Evolutionary conservation across 2,888 invertebrate genomes (phyloP).

Genomic region (Dusona sp.): DNA sequence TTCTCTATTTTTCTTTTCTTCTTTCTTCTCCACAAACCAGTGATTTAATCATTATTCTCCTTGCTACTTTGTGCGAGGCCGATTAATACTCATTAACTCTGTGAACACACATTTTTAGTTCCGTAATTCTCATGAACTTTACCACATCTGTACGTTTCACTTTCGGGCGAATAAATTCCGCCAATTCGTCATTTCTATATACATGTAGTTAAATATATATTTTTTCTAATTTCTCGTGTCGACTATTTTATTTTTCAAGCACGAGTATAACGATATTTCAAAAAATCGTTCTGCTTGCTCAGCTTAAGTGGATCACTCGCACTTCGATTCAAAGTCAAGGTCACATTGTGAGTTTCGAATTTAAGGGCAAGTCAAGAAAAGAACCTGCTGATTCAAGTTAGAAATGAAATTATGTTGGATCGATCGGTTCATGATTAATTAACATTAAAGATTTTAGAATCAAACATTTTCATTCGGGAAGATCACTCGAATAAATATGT

Average conservation of each 20-base stretch:
- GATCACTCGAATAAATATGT: too few species aligned
- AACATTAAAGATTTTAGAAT: neutral
- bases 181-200: neutral
- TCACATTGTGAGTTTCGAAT: neutral
- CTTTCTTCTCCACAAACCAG: conserved; percentile 33
- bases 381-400: neutral
- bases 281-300: neutral
- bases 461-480: neutral
- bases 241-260: neutral
- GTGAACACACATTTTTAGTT: conserved; percentile 32
- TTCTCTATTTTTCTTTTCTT: neutral
- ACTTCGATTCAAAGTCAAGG: neutral
- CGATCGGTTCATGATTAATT: neutral
- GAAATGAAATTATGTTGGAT: neutral
- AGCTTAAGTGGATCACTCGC: neutral
- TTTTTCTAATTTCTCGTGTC: neutral
- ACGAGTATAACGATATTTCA: neutral
- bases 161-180: neutral
- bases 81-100: conserved; percentile 66
- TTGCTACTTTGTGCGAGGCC: conserved; percentile 72
- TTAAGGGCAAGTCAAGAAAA: neutral
- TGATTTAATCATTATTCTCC: conserved; percentile 73
- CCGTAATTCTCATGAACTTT: conserved; percentile 19
- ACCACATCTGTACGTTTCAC: neutral
- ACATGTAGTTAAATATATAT: neutral